phyloP scores from a whole-genome alignment of 2,888 invertebrate species.

The Macrophya annulata region DNA sequence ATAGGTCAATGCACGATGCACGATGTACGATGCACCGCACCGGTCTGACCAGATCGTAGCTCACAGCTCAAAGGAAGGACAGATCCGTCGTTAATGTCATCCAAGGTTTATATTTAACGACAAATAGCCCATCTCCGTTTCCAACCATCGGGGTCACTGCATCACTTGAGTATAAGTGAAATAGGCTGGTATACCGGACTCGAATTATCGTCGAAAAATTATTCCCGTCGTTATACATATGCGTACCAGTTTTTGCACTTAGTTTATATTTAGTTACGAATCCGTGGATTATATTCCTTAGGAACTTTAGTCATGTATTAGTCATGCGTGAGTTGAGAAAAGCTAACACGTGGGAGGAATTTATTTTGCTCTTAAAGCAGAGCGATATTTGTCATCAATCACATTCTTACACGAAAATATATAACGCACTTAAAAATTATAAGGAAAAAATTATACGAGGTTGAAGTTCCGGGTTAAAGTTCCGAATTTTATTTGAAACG shows the following conservation, averaged over 20 bases:
- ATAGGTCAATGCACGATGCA: conserved; percentile 5
- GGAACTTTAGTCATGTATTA: background rate
- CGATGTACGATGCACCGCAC: background rate
- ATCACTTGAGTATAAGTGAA: background rate
- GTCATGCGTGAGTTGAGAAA: background rate
- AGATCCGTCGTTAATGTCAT: conserved; percentile 27
- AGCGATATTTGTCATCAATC: background rate
- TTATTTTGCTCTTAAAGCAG: background rate
- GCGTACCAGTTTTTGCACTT: background rate
- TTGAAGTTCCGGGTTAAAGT: too few species aligned
- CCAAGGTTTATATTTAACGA: conserved; percentile 28
- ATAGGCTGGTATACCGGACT: background rate
- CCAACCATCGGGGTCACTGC: background rate
- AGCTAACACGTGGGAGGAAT: background rate
- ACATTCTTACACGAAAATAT: background rate
- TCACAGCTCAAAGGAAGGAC: background rate
- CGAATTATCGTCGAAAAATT: background rate
- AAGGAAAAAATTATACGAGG: too few species aligned
- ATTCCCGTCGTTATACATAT: background rate
- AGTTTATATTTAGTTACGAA: background rate
- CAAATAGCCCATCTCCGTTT: conserved; percentile 6
- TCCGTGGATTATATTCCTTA: background rate
- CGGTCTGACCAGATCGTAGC: background rate
- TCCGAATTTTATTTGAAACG: too few species aligned
- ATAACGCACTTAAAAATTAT: background rate